A percentile compares a stretch with the other conserved stretches of the same genome.
Evolutionary conservation across 2,888 invertebrate genomes (phyloP).

Genomic region (Malthinus flaveolus): DNA sequence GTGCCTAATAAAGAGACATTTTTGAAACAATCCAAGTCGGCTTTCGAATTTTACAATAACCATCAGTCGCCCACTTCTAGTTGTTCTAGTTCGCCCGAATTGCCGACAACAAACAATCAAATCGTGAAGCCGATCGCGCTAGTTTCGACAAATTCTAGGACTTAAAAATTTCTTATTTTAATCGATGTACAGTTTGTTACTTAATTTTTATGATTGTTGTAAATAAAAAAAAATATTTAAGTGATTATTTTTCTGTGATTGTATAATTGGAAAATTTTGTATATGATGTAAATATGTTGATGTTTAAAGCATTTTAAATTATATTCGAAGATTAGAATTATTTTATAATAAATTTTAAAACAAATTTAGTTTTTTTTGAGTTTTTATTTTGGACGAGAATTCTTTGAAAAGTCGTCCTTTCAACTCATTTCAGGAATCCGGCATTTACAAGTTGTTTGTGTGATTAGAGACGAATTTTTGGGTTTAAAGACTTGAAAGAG

Average conservation of each 20-base stretch:
- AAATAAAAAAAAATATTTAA: too few relatives aligned
- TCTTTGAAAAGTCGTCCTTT: not conserved
- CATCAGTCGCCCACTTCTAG: slow-evolving; percentile 55
- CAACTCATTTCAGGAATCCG: too few relatives aligned
- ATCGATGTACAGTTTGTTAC: not conserved
- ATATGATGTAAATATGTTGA: too few relatives aligned
- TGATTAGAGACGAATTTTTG: not conserved
- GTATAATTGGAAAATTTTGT: too few relatives aligned
- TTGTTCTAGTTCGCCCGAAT: slow-evolving; percentile 57
- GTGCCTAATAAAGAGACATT: slow-evolving; percentile 47
- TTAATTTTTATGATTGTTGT: too few relatives aligned
- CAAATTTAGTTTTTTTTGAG: too few relatives aligned
- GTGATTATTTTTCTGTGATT: too few relatives aligned
- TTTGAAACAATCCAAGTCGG: slow-evolving; percentile 55
- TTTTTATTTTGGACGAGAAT: too few relatives aligned
- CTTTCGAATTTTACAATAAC: slow-evolving; percentile 57
- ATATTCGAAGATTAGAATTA: too few relatives aligned
- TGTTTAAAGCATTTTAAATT: too few relatives aligned
- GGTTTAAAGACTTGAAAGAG: not conserved
- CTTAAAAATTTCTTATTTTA: slow-evolving; percentile 15
- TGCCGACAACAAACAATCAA: slow-evolving; percentile 43
- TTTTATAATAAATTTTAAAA: too few relatives aligned
- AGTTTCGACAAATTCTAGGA: slow-evolving; percentile 47
- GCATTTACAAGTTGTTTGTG: too few relatives aligned
- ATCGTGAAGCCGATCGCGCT: slow-evolving; percentile 52